These are phyloP conservation scores for Amiota mariae DNA, from an alignment of 2,888 invertebrate species.

Conservation along the genomic window DNA sequence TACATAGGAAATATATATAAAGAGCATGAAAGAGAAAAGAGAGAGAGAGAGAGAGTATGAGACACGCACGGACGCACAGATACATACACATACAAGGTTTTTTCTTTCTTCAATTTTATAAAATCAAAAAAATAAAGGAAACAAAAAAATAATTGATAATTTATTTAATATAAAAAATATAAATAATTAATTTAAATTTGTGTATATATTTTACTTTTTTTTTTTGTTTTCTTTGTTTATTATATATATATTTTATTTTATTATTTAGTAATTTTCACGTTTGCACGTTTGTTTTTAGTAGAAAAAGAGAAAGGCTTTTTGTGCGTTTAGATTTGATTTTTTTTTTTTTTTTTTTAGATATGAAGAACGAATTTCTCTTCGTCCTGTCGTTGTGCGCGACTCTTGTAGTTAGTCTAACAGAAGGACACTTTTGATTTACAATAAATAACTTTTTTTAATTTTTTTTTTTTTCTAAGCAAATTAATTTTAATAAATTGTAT, in stretches of 20 bases:
- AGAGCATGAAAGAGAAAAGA: neutral
- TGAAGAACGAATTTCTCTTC: neutral
- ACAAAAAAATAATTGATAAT: neutral
- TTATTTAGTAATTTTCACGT: too few species aligned
- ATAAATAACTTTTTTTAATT: neutral
- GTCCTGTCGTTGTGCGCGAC: neutral
- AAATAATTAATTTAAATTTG: too few species aligned
- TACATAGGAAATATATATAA: conserved; percentile 18
- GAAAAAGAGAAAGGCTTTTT: neutral
- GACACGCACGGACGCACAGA: too few species aligned
- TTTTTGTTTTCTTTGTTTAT: neutral
- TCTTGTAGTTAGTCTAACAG: neutral
- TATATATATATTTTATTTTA: too few species aligned
- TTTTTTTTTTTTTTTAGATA: too few species aligned
- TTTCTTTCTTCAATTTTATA: neutral
- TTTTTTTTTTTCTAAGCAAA: neutral
- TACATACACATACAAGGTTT: too few species aligned
- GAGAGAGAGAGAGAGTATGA: neutral
- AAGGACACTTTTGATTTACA: conserved; percentile 10
- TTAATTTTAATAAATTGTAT: neutral
- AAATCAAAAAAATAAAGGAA: neutral
- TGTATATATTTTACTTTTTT: conserved; percentile 2
- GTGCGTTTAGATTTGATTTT: neutral
- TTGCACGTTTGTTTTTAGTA: neutral
- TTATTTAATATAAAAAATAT: neutral